A percentile compares a stretch with the other conserved stretches of the same genome.
Conservation (phyloP, 2,888 invertebrate genomes). For the Tipula helvola region DNA sequence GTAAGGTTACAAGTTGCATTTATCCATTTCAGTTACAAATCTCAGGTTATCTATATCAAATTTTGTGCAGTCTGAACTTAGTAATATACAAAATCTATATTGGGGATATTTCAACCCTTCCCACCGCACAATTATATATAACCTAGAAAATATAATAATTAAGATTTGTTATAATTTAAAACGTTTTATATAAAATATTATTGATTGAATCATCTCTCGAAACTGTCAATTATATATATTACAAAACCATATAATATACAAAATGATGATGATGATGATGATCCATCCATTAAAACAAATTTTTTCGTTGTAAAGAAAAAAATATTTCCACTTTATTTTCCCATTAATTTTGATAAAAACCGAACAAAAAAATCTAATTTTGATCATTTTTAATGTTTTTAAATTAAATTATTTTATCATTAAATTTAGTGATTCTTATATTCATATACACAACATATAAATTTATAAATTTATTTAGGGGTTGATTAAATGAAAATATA, state of each 20-base stretch:
- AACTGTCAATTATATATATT: neutral
- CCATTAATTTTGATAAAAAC: neutral
- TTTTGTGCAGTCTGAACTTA: no score
- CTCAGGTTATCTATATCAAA: no score
- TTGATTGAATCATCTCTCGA: neutral
- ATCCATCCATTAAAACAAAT: neutral
- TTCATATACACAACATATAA: no score
- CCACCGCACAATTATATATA: no score
- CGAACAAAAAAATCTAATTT: neutral
- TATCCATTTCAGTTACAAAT: no score
- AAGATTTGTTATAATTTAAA: neutral
- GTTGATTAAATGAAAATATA: neutral
- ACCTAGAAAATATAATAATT: neutral
- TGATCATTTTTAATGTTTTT: neutral
- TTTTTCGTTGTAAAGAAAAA: neutral
- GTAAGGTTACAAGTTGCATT: no score
- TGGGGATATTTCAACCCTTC: no score
- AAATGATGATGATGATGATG: neutral
- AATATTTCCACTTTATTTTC: neutral
- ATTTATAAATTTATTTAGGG: neutral
- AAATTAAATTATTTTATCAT: neutral
- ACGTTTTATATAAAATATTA: neutral
- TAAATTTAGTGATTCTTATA: neutral
- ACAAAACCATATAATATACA: neutral
- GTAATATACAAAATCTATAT: no score